These are phyloP conservation scores for Chaenodraco wilsoni DNA, from an alignment of 2,797 vertebrate species.

Conservation along the genomic window DNA sequence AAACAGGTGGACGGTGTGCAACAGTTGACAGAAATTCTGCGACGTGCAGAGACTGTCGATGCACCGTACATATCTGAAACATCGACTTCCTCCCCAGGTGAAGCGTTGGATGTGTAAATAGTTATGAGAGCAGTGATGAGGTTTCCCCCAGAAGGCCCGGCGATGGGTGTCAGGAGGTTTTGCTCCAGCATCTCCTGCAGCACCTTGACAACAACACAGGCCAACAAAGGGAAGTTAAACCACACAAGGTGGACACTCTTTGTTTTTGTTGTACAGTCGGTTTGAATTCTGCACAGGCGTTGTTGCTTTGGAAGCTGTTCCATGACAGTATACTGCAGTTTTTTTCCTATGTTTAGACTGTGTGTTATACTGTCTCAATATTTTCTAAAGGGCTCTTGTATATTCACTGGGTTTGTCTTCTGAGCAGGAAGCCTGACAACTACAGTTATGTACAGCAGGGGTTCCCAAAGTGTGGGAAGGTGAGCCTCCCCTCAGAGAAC, in stretches of 20 bases:
- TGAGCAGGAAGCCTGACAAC: too few species aligned
- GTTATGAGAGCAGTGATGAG: conserved; percentile 30
- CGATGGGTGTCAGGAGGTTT: conserved; percentile 40
- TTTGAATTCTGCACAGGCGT: conserved; percentile 23
- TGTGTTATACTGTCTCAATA: too few species aligned
- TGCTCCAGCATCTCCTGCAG: conserved; percentile 31
- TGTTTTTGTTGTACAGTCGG: conserved; percentile 29
- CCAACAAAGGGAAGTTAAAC: conserved; percentile 27
- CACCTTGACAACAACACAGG: conserved; percentile 61
- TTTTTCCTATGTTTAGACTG: too few species aligned
- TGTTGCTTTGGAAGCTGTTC: conserved; percentile 20
- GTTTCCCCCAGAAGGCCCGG: conserved; percentile 13
- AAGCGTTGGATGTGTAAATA: conserved; percentile 62
- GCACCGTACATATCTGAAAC: conserved; percentile 20
- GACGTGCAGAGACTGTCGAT: conserved; percentile 32
- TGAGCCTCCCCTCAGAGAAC: too few species aligned
- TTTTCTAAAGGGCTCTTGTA: too few species aligned
- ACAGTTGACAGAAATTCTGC: conserved; percentile 18
- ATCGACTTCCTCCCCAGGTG: conserved; percentile 43
- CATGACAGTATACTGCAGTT: not conserved
- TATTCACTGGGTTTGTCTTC: too few species aligned
- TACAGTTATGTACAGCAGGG: too few species aligned
- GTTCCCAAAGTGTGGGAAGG: too few species aligned
- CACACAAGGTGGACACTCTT: conserved; percentile 39
- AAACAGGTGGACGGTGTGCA: conserved; percentile 25